Evolutionary conservation across 2,888 invertebrate genomes (phyloP).

Genomic region (Leucozona laternaria): DNA sequence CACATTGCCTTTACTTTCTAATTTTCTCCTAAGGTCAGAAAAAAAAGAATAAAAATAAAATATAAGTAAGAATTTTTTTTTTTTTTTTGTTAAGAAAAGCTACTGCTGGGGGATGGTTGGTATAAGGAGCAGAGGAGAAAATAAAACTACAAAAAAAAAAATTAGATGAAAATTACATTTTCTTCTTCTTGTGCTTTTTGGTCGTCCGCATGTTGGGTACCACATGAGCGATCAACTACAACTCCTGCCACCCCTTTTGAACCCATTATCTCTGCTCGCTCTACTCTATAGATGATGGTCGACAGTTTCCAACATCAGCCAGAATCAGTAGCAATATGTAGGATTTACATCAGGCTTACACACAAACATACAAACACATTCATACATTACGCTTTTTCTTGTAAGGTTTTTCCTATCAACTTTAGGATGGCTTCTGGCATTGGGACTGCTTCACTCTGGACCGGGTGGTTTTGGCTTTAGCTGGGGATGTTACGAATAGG

Average conservation of each 20-base stretch:
- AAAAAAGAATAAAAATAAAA: slow-evolving; percentile 41
- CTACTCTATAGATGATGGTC: slow-evolving; percentile 46
- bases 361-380: slow-evolving; percentile 11
- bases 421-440: slow-evolving; percentile 67
- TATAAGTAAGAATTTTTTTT: slow-evolving; percentile 36
- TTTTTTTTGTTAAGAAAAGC: slow-evolving; percentile 76
- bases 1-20: slow-evolving; percentile 78
- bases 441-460: slow-evolving; percentile 22
- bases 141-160: slow-evolving; percentile 69
- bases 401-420: slow-evolving; percentile 77
- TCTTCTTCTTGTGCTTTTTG: slow-evolving; percentile 78
- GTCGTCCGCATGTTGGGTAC: slow-evolving; percentile 70
- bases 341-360: slow-evolving; percentile 16
- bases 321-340: slow-evolving; percentile 47
- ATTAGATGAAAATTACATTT: slow-evolving; percentile 83
- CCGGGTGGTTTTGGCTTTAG: slow-evolving; percentile 45
- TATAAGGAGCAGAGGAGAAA: slow-evolving; percentile 77
- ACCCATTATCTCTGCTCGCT: slow-evolving; percentile 71
- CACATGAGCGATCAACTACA: slow-evolving; percentile 63
- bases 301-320: slow-evolving; percentile 68
- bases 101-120: slow-evolving; percentile 71
- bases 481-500: slow-evolving; percentile 34
- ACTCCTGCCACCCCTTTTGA: slow-evolving; percentile 66
- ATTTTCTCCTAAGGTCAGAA: slow-evolving; percentile 79
- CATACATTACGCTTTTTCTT: slow-evolving; percentile 74